Base-by-base conservation (phyloP, 2,888 invertebrate species). In the Acanthopleura granulata region DNA sequence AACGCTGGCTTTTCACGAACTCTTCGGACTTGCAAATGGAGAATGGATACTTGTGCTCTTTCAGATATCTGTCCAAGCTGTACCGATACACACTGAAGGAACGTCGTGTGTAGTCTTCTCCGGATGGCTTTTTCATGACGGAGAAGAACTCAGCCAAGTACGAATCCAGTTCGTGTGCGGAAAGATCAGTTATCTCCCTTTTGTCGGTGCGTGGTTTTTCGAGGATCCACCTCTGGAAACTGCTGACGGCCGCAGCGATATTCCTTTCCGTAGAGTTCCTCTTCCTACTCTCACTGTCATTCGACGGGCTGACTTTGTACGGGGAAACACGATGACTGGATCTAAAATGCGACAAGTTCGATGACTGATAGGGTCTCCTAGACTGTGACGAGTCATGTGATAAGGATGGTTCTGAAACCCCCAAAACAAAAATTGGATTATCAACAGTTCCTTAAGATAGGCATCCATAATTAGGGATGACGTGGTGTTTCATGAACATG, bases 71-170 rank as follows among this genome's bases (percentile, higher is more conserved):
- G 16, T 66, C 66, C 25, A 66, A 27, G 66, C 66, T 66, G 25
- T 66, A 66, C 3, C 66, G 66, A 25, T 27, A 66, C 3, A 66
- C 66, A 22, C 25, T 25, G 29, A 27, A 66, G 16, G 66, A 66
- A 15, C 66, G 66, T 27, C 29, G 18, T 25, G 66, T 66, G 66
- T 66, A 66, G 66, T 66, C 66, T 66, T 66, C 27, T 6, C 66
- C 66, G 6, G 66, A 66, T 6, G 66, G 29, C 29, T 66, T 66
- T 14, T 66, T 66, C 18, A 66, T 66, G 66, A 25, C 25, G 6
- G 27, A 27, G 66, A 66, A 66, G 25, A 66, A 66, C 6, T 66
- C 66, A 1, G 29, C 66, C 29, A 66, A 66, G 14, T 66, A 66
- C 16, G 66, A 18, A 66, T 66, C 66, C 22, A 66, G 66, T 27